Evolutionary conservation across 2,797 vertebrate species (phyloP).

Genomic region (Manis pentadactyla): DNA sequence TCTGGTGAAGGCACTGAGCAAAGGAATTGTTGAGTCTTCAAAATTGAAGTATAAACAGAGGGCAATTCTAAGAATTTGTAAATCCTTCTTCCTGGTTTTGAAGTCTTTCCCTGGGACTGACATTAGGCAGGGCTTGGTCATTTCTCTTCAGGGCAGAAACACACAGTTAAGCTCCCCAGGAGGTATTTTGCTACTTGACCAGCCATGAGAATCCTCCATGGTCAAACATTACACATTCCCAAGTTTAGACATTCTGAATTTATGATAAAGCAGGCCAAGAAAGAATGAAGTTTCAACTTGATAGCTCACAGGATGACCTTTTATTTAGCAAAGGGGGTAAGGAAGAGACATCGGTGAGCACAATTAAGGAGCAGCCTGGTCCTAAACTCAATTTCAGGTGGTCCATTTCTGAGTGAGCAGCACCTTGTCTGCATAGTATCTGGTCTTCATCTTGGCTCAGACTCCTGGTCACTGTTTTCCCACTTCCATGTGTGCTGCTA

Average conservation of each 20-base stretch:
- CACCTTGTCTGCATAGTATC: not conserved
- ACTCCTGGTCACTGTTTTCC: not conserved
- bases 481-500: not conserved
- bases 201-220: not conserved
- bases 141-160: slow-evolving; percentile 59
- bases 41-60: slow-evolving; percentile 67
- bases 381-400: not conserved
- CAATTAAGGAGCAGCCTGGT: not conserved
- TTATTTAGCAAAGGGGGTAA: not conserved
- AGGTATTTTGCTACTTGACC: slow-evolving; percentile 1
- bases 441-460: not conserved
- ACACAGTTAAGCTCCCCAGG: not conserved
- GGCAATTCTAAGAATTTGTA: slow-evolving; percentile 66
- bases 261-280: not conserved
- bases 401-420: not conserved
- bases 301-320: not conserved
- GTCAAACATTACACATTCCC: slow-evolving; percentile 8
- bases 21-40: slow-evolving; percentile 43
- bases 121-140: slow-evolving; percentile 51
- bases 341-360: not conserved
- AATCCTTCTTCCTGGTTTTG: slow-evolving; percentile 63
- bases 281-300: slow-evolving; percentile 1
- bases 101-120: slow-evolving; percentile 59
- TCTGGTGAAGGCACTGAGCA: slow-evolving; percentile 52
- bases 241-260: slow-evolving; percentile 10